Conservation (phyloP, 2,797 vertebrate genomes). For the Peromyscus melanophrys region DNA sequence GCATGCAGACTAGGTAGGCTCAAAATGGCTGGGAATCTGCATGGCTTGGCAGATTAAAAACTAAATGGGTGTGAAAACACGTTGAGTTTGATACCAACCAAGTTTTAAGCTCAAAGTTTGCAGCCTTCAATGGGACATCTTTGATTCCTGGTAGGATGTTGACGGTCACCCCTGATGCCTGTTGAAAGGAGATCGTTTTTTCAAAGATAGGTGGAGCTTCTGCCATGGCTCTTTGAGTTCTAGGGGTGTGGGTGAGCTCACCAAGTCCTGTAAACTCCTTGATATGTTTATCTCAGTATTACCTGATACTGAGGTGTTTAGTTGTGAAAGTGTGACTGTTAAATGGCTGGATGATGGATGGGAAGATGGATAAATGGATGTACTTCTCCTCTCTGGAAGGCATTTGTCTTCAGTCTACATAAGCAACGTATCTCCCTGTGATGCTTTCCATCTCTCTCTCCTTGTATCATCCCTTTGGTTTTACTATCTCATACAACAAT, state of each 20-base stretch:
- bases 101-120: slow-evolving; percentile 13
- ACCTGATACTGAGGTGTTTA: not conserved
- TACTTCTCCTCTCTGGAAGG: not conserved
- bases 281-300: not conserved
- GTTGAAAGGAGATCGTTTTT: not conserved
- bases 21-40: not conserved
- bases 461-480: not conserved
- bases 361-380: not conserved
- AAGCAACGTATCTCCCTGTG: not conserved
- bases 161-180: not conserved
- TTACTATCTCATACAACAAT: not conserved
- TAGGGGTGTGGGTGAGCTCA: not conserved
- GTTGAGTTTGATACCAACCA: not conserved
- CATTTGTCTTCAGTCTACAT: not conserved
- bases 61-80: not conserved
- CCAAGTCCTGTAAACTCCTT: not conserved
- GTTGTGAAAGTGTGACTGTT: not conserved
- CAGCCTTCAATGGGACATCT: not conserved
- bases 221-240: fast-evolving
- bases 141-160: not conserved
- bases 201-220: not conserved
- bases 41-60: not conserved
- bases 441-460: not conserved
- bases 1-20: not conserved
- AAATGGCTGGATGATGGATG: not conserved